phyloP scores from a whole-genome alignment of 2,797 vertebrate species.

The Falco biarmicus region DNA sequence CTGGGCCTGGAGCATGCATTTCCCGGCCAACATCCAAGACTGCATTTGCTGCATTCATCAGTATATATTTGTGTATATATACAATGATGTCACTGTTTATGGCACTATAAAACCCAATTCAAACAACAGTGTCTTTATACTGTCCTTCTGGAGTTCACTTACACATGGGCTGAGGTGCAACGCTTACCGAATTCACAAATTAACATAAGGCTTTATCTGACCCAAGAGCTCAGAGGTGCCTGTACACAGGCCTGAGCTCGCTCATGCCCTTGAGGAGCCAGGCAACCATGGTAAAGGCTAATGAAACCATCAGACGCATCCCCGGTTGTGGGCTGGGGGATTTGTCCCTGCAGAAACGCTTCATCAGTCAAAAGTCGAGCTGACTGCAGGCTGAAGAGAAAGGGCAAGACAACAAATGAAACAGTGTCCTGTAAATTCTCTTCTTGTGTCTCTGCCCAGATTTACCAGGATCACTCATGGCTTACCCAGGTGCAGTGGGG shows the following conservation, averaged over 20 bases:
- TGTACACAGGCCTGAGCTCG: rapidly evolving
- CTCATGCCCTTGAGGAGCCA: rapidly evolving
- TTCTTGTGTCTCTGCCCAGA: background rate
- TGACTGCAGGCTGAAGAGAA: background rate
- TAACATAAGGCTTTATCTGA: background rate
- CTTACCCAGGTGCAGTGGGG: rapidly evolving
- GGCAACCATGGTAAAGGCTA: background rate
- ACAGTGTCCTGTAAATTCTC: background rate
- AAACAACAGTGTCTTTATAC: background rate
- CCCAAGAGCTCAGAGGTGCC: background rate
- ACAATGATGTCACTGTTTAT: constrained; percentile 40
- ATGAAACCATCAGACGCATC: background rate
- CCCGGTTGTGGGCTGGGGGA: rapidly evolving
- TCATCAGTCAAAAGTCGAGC: background rate
- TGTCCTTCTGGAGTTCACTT: background rate
- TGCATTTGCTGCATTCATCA: background rate
- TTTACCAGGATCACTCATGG: background rate
- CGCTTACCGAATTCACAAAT: background rate
- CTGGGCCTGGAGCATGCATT: background rate
- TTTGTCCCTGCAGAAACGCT: background rate
- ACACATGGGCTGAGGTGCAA: background rate
- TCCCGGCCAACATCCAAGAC: background rate
- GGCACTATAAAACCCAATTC: background rate
- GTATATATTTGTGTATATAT: background rate
- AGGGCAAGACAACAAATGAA: background rate